Base-by-base conservation (phyloP, 2,797 vertebrate genomes). In the Sphenodon punctatus region DNA sequence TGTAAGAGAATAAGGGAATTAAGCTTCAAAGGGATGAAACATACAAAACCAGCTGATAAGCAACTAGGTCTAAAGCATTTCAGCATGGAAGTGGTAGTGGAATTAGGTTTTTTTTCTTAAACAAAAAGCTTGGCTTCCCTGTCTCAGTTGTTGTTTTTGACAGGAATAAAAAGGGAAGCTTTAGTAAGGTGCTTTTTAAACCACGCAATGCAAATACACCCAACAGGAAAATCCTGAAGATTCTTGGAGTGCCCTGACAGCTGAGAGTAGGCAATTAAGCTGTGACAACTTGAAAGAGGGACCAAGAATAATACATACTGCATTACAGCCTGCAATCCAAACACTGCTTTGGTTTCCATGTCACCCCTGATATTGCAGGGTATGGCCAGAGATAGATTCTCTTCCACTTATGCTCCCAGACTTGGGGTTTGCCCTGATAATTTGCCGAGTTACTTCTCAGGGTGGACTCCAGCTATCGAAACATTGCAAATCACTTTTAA, bases 261-360 rank as follows among this genome's bases (percentile, higher is more conserved):
- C 78, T 86, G 71, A 70, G 32, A 48, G 38, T 67, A 39, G 6
- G 38, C 5, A 38, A 74, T 87, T 32, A 38, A 55, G 77, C 58
- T 39, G 20, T 27, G 71, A 23, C 66, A 64, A 72, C 70, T 87
- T 84, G 78, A 82, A 88, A 41, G 23, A 46, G 63, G 12, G 78
- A 82, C 80, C 89, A 93, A 88, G 41, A 91, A 80, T 75, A 92
- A 92, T 70, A 89, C 49, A 84, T 61, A 64, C 82, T 75, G 58
- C 59, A 55, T 89, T 94, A 80, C 83, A 91, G 77, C 87, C 80
- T 90, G 79, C 63, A 88, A 85, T 80, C 85, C 84, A 78, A 93
- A 88, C 56, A 19, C 36, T 87, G 48, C 85, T 85, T 82, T 2
- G 5, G 73, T 93, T 90, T 92, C 58, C 66, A 82, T 75, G 84